These are phyloP conservation scores for Chaetophractus vellerosus DNA, from an alignment of 2,797 vertebrate genomes.

Conservation along the genomic window DNA sequence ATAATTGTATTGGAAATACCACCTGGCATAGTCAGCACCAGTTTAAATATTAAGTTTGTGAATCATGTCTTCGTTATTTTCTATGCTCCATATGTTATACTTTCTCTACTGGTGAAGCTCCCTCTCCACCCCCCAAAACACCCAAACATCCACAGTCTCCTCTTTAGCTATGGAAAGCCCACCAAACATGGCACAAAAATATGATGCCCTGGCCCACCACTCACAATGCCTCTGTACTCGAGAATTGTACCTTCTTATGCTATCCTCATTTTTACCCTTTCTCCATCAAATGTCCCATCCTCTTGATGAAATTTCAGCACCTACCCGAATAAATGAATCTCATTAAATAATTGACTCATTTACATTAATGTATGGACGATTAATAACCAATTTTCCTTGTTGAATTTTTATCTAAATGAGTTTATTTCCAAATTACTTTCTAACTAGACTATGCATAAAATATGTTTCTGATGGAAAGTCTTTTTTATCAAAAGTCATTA, in stretches of 20 bases:
- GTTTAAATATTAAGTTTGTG: not conserved
- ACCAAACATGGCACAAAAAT: not conserved
- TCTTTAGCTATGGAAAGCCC: not conserved
- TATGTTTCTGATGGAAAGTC: not conserved
- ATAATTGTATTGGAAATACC: not conserved
- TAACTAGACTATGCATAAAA: conserved; percentile 2
- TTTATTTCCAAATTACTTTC: conserved; percentile 54
- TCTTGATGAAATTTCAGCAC: not conserved
- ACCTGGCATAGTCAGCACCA: not conserved
- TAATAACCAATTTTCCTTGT: not conserved
- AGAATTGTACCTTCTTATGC: not conserved
- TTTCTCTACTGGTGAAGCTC: not conserved
- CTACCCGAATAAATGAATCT: not conserved
- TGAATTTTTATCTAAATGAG: not conserved
- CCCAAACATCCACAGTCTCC: not conserved
- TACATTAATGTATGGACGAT: not conserved
- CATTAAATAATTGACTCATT: not conserved
- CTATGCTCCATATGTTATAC: not conserved
- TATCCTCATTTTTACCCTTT: not conserved
- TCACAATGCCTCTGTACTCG: not conserved
- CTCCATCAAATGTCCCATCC: not conserved
- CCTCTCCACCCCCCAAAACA: not conserved
- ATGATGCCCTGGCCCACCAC: not conserved
- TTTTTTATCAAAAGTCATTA: not conserved
- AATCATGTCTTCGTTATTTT: conserved; percentile 1